Base-by-base conservation (phyloP, 1,140 invertebrate species). In the Nebria ingens region DNA sequence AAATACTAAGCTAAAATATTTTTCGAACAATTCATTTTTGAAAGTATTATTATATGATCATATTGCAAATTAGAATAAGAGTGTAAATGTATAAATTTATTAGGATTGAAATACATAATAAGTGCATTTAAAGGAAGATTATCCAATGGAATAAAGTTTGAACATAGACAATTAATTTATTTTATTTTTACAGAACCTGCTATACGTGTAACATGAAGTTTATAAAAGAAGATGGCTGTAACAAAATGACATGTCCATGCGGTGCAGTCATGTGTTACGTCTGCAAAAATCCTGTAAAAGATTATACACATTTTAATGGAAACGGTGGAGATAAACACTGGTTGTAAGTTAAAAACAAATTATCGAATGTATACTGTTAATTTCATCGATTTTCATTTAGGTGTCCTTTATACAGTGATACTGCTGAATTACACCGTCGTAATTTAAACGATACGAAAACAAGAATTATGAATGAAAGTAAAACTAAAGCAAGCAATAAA, bases 211-310 rank as follows among this genome's bases (percentile, higher is more conserved):
- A 74, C 15, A 73, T 72, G 21, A 69, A 74, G 17, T 84, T 83
- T 61, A 74, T 79, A 55, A 86, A 86, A 66, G 73, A 77, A 52
- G 73, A 75, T 54, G 85, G 85, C 1, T 86, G 84, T 61, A 86
- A 87, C 60, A 84, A 82, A 64, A 86, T 86, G 76, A 78, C 72
- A 1, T 87, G 85, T 68, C 29, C 66, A 0, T 87, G 84, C 72
- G 83, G 83, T 1, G 80, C 81, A 1, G 69, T 64, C 3, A 84
- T 83, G 78, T 87, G 85, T 64, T 87, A 86, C 62, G 63, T 85
- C 2, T 86, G 84, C 62, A 70, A 79, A 23, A 58, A 75, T 61
- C 74, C 76, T 2, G 70, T 83, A 12, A 74, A 66, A 1, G 73
- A 76, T 64, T 85, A 86, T 61, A 56, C 60, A 2, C 84, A 84